Conservation (phyloP, 2,797 vertebrate species). For the Poliocrania exsul region DNA sequence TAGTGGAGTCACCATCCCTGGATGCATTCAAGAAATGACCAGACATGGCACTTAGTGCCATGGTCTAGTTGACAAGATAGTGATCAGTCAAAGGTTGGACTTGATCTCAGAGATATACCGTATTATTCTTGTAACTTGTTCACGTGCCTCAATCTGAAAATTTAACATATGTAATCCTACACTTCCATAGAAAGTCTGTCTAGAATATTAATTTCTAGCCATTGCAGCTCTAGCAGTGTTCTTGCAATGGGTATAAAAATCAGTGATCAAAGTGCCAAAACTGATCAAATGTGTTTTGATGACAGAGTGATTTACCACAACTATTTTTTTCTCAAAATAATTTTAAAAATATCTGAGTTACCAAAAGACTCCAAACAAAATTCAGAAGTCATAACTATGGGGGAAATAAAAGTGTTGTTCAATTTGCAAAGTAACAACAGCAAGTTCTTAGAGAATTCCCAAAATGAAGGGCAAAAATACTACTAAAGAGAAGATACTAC, state of each 20-base stretch:
- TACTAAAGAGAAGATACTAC: accelerated
- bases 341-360: background rate
- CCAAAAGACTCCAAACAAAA: background rate
- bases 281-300: background rate
- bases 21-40: background rate
- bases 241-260: background rate
- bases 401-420: background rate
- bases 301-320: background rate
- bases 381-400: background rate
- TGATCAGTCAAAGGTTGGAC: background rate
- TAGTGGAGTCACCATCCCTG: background rate
- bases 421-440: background rate
- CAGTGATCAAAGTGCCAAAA: background rate
- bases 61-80: background rate
- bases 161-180: background rate
- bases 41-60: background rate
- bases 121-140: background rate
- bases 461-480: background rate
- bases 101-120: accelerated
- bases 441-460: background rate
- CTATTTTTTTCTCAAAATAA: background rate
- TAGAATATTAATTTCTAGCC: background rate
- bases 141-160: background rate
- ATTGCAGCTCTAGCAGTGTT: background rate
- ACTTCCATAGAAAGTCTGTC: background rate